These are phyloP conservation scores for Drosophila colorata DNA, from an alignment of 2,888 invertebrate species.

Conservation along the genomic window DNA sequence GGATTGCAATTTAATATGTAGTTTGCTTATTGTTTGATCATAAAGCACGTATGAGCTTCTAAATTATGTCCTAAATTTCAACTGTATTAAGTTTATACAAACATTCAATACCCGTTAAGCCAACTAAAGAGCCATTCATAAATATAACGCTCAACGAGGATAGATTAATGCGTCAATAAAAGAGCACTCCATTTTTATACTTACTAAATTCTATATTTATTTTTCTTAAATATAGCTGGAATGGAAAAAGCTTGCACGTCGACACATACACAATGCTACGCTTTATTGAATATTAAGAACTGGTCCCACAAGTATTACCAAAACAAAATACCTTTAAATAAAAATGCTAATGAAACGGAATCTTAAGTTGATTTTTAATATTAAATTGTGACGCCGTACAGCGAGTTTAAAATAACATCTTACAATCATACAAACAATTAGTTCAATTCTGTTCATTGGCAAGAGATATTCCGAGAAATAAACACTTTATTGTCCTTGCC, in stretches of 20 bases:
- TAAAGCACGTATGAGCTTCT: constrained; percentile 42
- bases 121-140: constrained; percentile 24
- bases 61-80: constrained; percentile 22
- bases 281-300: constrained; percentile 25
- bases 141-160: constrained; percentile 22
- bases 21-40: constrained; percentile 39
- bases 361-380: constrained; percentile 16
- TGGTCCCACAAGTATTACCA: constrained; percentile 28
- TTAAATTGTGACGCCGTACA: constrained; percentile 11
- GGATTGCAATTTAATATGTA: constrained; percentile 33
- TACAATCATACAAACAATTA: constrained; percentile 28
- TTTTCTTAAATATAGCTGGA: constrained; percentile 23
- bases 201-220: constrained; percentile 22
- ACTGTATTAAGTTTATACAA: constrained; percentile 29
- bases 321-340: constrained; percentile 22
- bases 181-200: constrained; percentile 26
- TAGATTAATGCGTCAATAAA: constrained; percentile 29
- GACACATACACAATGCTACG: constrained; percentile 22
- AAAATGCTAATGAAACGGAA: constrained; percentile 18
- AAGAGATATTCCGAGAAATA: background rate
- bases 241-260: constrained; percentile 14
- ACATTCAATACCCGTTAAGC: constrained; percentile 10
- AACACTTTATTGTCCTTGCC: background rate
- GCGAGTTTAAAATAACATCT: constrained; percentile 18
- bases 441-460: constrained; percentile 9